phyloP scores from a whole-genome alignment of 1,140 invertebrate genomes.

The Caenorhabditis brenneri region DNA sequence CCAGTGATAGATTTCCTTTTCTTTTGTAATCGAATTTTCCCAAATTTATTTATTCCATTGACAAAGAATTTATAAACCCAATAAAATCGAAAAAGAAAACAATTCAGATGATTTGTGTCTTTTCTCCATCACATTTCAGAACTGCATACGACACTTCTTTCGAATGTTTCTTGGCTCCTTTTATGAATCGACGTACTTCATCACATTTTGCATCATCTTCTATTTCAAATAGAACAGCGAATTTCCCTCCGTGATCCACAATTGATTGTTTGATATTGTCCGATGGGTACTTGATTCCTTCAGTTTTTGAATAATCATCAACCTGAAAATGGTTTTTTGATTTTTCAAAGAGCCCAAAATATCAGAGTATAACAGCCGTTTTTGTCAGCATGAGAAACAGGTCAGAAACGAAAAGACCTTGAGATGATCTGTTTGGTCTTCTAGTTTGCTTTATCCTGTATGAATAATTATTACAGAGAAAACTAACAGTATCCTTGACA shows the following conservation, averaged over 20 bases:
- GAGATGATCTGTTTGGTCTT: too few species aligned
- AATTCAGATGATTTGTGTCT: slow-evolving; percentile 6
- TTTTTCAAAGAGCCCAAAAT: neutral
- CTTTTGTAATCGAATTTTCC: neutral
- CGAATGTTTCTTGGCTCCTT: slow-evolving; percentile 6
- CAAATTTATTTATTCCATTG: neutral
- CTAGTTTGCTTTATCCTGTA: too few species aligned
- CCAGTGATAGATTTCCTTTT: neutral
- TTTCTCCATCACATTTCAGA: slow-evolving; percentile 10
- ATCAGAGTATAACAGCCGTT: neutral
- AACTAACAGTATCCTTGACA: slow-evolving; percentile 14
- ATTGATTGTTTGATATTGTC: slow-evolving; percentile 33
- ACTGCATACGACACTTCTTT: slow-evolving; percentile 18
- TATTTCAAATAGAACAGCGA: neutral
- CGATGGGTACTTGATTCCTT: slow-evolving; percentile 1
- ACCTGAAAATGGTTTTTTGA: neutral
- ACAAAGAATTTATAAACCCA: neutral
- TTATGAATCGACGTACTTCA: slow-evolving; percentile 18
- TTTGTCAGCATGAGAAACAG: neutral
- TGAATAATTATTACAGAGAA: neutral
- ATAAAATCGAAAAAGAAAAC: slow-evolving; percentile 6
- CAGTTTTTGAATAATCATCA: neutral
- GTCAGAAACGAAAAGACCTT: too few species aligned
- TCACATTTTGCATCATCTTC: neutral
- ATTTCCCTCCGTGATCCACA: slow-evolving; percentile 10